Conservation (phyloP, 1,140 invertebrate genomes). For the Heliconius hewitsoni region DNA sequence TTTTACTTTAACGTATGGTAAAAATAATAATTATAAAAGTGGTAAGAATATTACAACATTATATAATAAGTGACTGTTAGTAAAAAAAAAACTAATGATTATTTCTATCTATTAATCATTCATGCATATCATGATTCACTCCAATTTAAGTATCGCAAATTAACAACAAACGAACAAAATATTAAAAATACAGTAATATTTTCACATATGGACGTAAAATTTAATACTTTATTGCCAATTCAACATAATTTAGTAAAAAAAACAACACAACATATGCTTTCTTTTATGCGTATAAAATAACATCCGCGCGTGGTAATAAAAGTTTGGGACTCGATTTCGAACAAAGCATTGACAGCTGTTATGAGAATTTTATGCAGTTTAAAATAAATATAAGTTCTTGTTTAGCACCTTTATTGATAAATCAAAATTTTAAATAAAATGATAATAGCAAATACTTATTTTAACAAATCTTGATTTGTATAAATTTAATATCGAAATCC, state of each 20-base stretch:
- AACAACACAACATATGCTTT: not conserved
- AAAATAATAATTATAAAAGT: not conserved
- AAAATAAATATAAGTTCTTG: not conserved
- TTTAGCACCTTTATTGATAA: not conserved
- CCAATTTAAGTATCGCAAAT: not conserved
- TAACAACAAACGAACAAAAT: not conserved
- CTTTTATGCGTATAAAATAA: not conserved
- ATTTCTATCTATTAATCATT: constrained; percentile 6
- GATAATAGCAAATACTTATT: not conserved
- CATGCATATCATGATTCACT: not conserved
- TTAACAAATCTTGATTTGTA: too few species aligned
- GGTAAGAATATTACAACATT: not conserved
- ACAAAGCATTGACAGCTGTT: not conserved
- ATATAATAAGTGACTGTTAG: too few species aligned
- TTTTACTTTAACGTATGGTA: not conserved
- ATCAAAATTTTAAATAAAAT: not conserved
- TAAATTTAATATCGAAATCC: too few species aligned
- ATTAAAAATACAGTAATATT: not conserved
- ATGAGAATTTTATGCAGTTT: not conserved
- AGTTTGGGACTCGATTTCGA: not conserved
- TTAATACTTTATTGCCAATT: not conserved
- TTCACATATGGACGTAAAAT: not conserved
- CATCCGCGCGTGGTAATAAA: not conserved
- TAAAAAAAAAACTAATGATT: not conserved
- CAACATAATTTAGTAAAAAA: not conserved